Evolutionary conservation across 2,888 invertebrate genomes (phyloP), one percentile per base, ranked within the genome.

Genomic region (Phortica okadai): DNA sequence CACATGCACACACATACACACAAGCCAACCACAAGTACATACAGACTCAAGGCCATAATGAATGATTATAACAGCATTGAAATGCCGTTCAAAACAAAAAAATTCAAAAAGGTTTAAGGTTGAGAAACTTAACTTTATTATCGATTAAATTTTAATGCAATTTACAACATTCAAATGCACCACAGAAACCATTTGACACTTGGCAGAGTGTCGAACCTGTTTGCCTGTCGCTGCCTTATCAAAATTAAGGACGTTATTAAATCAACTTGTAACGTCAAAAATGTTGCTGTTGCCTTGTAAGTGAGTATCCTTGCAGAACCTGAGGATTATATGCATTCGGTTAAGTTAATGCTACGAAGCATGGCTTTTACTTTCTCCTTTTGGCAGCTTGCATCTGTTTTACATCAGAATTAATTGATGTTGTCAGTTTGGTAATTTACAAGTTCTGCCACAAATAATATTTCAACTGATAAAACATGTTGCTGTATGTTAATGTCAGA

Each of bases 371-470:
- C 10, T 58, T 58, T 58, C 7, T 58, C n/a, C 1, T n/a, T 21
- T 58, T n/a, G 16, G 74, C 58, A 67, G 78, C 70, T 69, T 74
- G 58, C 73, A 75, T 77, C 77, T 86, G 82, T 83, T 83, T 83
- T 83, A 84, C 72, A 79, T 87, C 85, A 78, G 83, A 88, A 88
- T 85, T 86, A 88, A 85, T 86, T 85, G 86, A 88, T 88, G 86
- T 88, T 85, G 88, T 85, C 85, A 85, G 88, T 85, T 86, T 88
- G 87, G 84, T 83, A 85, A 88, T 86, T 79, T 88, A 88, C 85
- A 85, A 86, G 86, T 80, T 85, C 79, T 74, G 88, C 88, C 86
- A 88, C 88, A 85, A 88, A 85, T 85, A 88, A 83, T 84, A 81
- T 79, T 74, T 79, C 44, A 50, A n/a, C 41, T 42, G 42, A 69